Evolutionary conservation across 2,797 vertebrate species (phyloP).

Genomic region (Buphagus erythrorhynchus): DNA sequence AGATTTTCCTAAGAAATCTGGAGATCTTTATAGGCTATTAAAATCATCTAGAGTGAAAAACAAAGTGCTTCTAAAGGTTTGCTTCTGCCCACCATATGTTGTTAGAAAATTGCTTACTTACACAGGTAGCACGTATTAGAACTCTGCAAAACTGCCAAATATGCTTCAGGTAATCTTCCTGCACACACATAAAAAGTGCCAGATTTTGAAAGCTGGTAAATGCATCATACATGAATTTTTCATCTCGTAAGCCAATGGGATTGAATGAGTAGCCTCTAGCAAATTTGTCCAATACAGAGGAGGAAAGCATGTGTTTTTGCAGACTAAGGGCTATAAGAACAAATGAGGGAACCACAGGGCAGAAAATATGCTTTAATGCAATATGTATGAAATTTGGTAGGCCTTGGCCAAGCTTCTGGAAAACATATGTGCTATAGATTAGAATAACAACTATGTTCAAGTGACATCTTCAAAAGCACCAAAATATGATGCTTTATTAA

Average conservation of each 20-base stretch:
- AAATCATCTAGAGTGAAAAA: background rate
- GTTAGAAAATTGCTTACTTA: slow-evolving; percentile 21
- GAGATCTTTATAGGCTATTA: background rate
- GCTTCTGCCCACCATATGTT: slow-evolving; percentile 2
- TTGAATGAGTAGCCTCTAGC: background rate
- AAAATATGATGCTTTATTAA: background rate
- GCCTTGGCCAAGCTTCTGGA: background rate
- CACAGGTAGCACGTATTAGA: background rate
- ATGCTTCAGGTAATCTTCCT: slow-evolving; percentile 21
- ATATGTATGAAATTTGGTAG: background rate
- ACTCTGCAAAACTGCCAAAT: slow-evolving; percentile 17
- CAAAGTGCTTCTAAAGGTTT: background rate
- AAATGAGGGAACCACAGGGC: background rate
- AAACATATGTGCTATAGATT: background rate
- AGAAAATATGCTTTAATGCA: slow-evolving; percentile 21
- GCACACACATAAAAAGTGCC: background rate
- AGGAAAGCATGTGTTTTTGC: background rate
- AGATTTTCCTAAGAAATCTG: background rate
- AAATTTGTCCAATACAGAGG: background rate
- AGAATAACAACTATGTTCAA: background rate
- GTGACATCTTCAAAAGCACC: background rate
- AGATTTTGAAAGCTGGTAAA: slow-evolving; percentile 20
- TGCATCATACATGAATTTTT: slow-evolving; percentile 32
- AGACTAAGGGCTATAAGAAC: background rate
- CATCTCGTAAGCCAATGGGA: background rate